phyloP scores from a whole-genome alignment of 2,113 vertebrate species.

The Pseudonaja textilis region DNA sequence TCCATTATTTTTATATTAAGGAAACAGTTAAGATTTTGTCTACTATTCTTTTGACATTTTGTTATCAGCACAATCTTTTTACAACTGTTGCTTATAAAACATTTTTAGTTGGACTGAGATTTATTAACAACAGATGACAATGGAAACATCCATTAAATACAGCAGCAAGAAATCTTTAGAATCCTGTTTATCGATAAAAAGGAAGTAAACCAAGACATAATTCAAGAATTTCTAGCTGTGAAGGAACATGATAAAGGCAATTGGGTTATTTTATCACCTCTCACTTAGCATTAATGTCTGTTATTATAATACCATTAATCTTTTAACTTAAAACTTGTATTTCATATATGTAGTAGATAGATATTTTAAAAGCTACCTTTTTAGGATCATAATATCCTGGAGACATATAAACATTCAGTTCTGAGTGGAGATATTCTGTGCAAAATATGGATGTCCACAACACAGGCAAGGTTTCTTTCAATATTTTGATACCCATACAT shows the following conservation, averaged over 20 bases:
- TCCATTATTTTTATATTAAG: constrained; percentile 4
- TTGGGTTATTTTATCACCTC: background rate
- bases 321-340: fast-evolving
- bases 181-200: background rate
- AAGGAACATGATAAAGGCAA: fast-evolving
- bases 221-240: background rate
- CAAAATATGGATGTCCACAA: background rate
- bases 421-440: background rate
- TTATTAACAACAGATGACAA: constrained; percentile 42
- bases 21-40: constrained; percentile 25
- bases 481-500: background rate
- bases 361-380: background rate
- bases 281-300: background rate
- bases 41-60: background rate
- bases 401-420: background rate
- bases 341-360: background rate
- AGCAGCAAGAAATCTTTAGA: background rate
- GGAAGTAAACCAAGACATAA: background rate
- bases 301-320: background rate
- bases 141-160: constrained; percentile 31
- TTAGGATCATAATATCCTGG: background rate
- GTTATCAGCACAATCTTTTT: background rate
- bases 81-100: background rate
- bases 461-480: constrained; percentile 14
- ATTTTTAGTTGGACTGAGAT: constrained; percentile 41